Evolutionary conservation across 2,888 invertebrate genomes (phyloP).

Genomic region (Zygogramma bicolorata): DNA sequence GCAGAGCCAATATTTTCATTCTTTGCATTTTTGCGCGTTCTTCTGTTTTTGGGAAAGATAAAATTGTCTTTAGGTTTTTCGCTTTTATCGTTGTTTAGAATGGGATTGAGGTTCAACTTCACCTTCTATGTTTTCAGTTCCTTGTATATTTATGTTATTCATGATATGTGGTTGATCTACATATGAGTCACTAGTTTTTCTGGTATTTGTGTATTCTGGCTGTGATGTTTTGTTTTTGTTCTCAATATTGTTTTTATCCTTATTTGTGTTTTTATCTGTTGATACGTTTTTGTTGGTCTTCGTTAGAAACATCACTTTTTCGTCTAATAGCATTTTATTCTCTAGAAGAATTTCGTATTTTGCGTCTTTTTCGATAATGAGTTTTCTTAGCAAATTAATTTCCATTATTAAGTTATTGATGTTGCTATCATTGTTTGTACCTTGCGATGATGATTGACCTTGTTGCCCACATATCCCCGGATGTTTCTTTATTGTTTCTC

Average conservation of each 20-base stretch:
- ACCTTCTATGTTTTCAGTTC: background rate
- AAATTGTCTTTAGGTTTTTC: background rate
- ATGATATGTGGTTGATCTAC: background rate
- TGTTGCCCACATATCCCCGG: background rate
- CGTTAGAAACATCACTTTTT: background rate
- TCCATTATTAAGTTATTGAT: too few relatives aligned
- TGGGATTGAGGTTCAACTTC: background rate
- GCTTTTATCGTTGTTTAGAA: background rate
- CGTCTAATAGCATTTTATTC: background rate
- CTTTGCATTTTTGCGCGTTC: background rate
- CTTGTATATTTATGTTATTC: background rate
- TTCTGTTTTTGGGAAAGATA: background rate
- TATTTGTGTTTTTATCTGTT: background rate
- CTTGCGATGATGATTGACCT: background rate
- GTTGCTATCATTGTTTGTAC: too few relatives aligned
- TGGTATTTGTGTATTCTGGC: background rate
- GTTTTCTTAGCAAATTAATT: too few relatives aligned
- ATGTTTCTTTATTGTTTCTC: background rate
- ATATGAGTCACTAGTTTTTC: background rate
- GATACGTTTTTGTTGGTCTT: background rate
- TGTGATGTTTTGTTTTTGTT: background rate
- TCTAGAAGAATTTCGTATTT: background rate
- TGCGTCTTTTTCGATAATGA: too few relatives aligned
- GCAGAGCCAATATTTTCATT: background rate
- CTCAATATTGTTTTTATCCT: background rate